Evolutionary conservation across 2,888 invertebrate genomes (phyloP).

Genomic region (Trilocha varians): DNA sequence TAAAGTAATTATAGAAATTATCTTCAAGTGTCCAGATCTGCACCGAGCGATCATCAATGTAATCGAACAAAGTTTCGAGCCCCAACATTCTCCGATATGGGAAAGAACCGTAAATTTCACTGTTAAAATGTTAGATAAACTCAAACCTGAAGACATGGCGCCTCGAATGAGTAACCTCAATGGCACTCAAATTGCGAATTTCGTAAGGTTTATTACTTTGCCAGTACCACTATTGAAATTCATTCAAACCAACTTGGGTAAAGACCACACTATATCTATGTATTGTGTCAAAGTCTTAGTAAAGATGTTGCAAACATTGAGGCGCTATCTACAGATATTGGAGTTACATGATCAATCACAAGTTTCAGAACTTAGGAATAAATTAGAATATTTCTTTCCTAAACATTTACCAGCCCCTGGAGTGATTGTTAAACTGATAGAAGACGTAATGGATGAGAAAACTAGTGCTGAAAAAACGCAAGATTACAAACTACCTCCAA

Average conservation of each 20-base stretch:
- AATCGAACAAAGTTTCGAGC: constrained; percentile 75
- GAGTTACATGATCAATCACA: constrained; percentile 39
- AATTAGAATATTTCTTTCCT: constrained; percentile 56
- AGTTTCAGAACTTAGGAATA: constrained; percentile 43
- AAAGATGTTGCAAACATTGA: constrained; percentile 68
- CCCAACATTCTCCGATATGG: constrained; percentile 71
- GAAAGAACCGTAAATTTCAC: constrained; percentile 61
- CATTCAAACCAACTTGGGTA: constrained; percentile 42
- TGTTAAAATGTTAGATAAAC: constrained; percentile 48
- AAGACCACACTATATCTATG: constrained; percentile 51
- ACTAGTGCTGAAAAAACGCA: constrained; percentile 25
- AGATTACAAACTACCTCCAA: constrained; percentile 44
- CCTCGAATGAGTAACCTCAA: constrained; percentile 55
- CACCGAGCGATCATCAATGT: constrained; percentile 75
- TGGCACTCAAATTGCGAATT: constrained; percentile 65
- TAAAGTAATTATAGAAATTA: constrained; percentile 76
- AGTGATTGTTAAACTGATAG: constrained; percentile 41
- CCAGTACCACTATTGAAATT: constrained; percentile 65
- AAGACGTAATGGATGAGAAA: constrained; percentile 32
- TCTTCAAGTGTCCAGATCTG: constrained; percentile 81
- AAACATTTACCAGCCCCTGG: constrained; percentile 57
- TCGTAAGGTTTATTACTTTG: constrained; percentile 60
- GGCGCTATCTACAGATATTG: constrained; percentile 66
- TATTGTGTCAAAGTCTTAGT: constrained; percentile 67
- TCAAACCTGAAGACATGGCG: constrained; percentile 65